Base-by-base conservation (phyloP, 1,140 invertebrate species). In the Ips typographus region DNA sequence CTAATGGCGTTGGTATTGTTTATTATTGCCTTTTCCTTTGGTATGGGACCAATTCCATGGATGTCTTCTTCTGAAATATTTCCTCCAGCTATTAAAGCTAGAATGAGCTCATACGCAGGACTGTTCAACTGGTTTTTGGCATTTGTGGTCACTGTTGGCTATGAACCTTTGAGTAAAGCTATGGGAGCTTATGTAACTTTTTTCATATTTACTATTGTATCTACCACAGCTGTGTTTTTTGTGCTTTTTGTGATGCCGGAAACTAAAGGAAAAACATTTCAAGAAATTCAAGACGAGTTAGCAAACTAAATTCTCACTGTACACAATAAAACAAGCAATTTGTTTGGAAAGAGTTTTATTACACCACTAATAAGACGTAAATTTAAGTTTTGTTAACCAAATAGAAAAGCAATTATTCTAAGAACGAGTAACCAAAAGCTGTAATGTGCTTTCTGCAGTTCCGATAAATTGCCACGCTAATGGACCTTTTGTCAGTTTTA, bases 11-110 rank as follows among this genome's bases (percentile, higher is more conserved):
- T 49, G 88, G 87, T 90, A 40, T 73, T 91, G 4, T 97, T 92
- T 77, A 91, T 93, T 61, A 77, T 91, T 44, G 85, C 90, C 2
- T 94, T 92, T 80, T 90, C 90, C 0, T 77, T 94, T 1, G 93
- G 93, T 5, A 91, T 90, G 72, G 92, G 92, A 0, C 91, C 91
- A 0, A 87, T 94, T 52, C 91, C 92, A 0, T 94, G 92, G 85
- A 82, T 93, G 74, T 84, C 94, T 71, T 86, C 91, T 66, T 86
- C 88, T 1, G 91, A 94, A 80, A 77, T 93, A 72, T 91, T 92
- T 81, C 84, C 91, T 57, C 81, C 90, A 72, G 86, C 90, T 60
- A 84, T 94, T 8, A 92, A 92, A 67, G 91, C 90, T 69, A 86
- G 91, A 51, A 91, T 90, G 49, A 83, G 85, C 73, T 86, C 91